phyloP scores from a whole-genome alignment of 2,888 invertebrate species.

The Nymphalis c-album region DNA sequence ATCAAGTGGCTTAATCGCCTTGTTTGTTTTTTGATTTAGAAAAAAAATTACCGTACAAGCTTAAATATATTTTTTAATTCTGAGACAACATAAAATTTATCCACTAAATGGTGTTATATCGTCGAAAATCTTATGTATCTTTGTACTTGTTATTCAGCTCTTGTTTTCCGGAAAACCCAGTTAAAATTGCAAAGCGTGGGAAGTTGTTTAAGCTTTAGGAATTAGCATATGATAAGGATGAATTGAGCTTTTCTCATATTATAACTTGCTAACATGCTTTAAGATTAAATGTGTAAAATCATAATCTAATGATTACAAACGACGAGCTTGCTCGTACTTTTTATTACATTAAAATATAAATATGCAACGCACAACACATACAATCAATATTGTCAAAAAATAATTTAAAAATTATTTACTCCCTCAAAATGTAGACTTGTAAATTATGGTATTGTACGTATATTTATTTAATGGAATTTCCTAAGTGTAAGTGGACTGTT shows the following conservation, averaged over 20 bases:
- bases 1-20: too few relatives aligned
- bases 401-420: too few relatives aligned
- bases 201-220: slow-evolving; percentile 10
- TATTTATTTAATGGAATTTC: too few relatives aligned
- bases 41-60: too few relatives aligned
- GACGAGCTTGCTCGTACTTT: neutral
- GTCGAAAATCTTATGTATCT: slow-evolving; percentile 18
- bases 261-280: neutral
- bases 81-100: neutral
- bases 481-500: too few relatives aligned
- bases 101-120: slow-evolving; percentile 4
- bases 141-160: slow-evolving; percentile 24
- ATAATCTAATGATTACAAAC: neutral
- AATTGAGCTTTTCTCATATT: neutral
- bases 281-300: neutral
- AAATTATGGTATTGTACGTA: too few relatives aligned
- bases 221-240: slow-evolving; percentile 14
- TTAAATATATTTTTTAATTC: neutral
- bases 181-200: slow-evolving; percentile 18
- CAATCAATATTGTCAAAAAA: too few relatives aligned
- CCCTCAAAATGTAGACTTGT: too few relatives aligned
- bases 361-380: too few relatives aligned
- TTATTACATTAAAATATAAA: too few relatives aligned
- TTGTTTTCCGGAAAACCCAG: slow-evolving; percentile 15
- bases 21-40: too few relatives aligned